Conservation (phyloP, 2,113 vertebrate species). For the Phodopus roborovskii region DNA sequence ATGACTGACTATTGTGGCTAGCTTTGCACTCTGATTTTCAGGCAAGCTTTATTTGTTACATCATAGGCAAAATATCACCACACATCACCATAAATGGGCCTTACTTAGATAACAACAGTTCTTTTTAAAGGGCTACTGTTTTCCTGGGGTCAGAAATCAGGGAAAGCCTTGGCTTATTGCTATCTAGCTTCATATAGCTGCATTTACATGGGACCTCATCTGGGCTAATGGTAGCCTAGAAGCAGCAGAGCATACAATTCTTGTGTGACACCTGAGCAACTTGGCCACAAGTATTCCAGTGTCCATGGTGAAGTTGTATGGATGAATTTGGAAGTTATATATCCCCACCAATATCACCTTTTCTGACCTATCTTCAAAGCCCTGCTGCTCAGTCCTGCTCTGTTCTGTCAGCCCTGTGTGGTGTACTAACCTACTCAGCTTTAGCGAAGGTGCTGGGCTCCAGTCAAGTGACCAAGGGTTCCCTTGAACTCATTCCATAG, state of each 20-base stretch:
- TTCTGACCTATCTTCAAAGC: background rate
- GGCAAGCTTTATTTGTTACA: too few species aligned
- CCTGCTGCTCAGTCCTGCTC: background rate
- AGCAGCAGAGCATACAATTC: too few species aligned
- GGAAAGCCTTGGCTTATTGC: background rate
- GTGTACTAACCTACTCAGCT: background rate
- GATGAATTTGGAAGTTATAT: background rate
- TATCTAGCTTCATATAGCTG: background rate
- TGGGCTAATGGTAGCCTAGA: background rate
- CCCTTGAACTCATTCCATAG: background rate
- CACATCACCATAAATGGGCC: background rate
- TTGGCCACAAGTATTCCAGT: background rate
- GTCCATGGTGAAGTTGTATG: background rate
- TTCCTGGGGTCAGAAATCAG: background rate
- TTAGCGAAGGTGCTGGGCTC: background rate
- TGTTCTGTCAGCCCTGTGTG: background rate
- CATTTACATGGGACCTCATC: background rate
- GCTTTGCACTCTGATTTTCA: too few species aligned
- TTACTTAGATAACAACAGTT: background rate
- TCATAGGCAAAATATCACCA: too few species aligned
- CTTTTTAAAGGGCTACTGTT: background rate
- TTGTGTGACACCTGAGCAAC: fast-evolving
- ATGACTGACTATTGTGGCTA: too few species aligned
- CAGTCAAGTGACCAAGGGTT: background rate
- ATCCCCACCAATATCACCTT: background rate